Evolutionary conservation across 2,888 invertebrate genomes (phyloP).

Genomic region (Caenorhabditis imperialis): DNA sequence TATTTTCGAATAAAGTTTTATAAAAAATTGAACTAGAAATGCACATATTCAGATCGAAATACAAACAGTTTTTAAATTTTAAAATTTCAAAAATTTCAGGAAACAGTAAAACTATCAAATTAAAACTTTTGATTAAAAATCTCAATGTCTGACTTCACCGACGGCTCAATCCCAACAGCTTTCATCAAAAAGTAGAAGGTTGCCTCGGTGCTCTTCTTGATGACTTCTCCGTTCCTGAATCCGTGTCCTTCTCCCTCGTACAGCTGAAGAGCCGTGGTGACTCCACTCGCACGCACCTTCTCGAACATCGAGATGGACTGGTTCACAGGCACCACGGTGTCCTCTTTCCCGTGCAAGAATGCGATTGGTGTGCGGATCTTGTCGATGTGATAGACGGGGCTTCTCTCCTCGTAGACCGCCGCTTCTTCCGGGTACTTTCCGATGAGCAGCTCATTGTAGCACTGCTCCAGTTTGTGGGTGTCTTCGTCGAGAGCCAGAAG

Average conservation of each 20-base stretch:
- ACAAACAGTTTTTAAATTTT: neutral
- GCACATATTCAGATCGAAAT: too few relatives aligned
- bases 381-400: slow-evolving; percentile 79
- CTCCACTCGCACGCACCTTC: slow-evolving; percentile 78
- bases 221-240: slow-evolving; percentile 79
- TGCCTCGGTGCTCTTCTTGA: slow-evolving; percentile 79
- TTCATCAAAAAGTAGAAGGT: slow-evolving; percentile 79
- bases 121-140: slow-evolving; percentile 32
- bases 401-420: slow-evolving; percentile 71
- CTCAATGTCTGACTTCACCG: slow-evolving; percentile 29
- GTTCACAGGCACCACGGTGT: slow-evolving; percentile 79
- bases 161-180: slow-evolving; percentile 67
- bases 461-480: slow-evolving; percentile 80
- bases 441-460: slow-evolving; percentile 78
- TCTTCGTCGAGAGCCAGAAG: slow-evolving; percentile 75
- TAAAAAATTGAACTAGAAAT: too few relatives aligned
- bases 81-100: neutral
- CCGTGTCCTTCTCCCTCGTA: slow-evolving; percentile 80
- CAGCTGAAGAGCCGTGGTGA: slow-evolving; percentile 78
- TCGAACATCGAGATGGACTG: slow-evolving; percentile 79
- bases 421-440: slow-evolving; percentile 70
- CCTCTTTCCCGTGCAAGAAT: slow-evolving; percentile 79
- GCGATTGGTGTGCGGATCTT: slow-evolving; percentile 78
- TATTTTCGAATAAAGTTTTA: too few relatives aligned
- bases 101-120: neutral